Conservation (phyloP, 2,888 invertebrate genomes). For the Limnephilus rhombicus region DNA sequence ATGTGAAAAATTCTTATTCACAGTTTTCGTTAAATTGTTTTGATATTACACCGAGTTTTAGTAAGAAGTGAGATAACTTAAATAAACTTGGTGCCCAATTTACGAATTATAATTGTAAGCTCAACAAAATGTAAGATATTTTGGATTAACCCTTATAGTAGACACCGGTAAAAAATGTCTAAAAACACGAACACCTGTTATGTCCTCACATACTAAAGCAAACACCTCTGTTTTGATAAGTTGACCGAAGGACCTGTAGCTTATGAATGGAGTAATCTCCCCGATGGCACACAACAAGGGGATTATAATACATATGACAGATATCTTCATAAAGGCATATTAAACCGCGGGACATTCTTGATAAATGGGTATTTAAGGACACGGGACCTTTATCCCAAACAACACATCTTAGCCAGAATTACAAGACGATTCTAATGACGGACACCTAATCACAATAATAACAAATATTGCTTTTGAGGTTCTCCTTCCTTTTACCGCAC, state of each 20-base stretch:
- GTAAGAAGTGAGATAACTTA: not conserved
- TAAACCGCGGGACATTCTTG: constrained; percentile 47
- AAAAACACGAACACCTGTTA: constrained; percentile 7
- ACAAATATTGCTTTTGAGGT: not conserved
- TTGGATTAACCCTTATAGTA: not conserved
- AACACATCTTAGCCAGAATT: constrained; percentile 11
- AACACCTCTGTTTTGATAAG: constrained; percentile 28
- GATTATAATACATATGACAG: constrained; percentile 44
- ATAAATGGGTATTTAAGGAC: constrained; percentile 44
- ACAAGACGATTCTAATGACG: not conserved
- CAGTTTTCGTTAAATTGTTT: no score
- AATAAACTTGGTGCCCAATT: not conserved
- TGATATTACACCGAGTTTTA: not conserved
- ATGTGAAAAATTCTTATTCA: not conserved
- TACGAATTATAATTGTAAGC: not conserved
- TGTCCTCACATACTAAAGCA: not conserved
- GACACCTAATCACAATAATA: not conserved
- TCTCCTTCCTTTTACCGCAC: not conserved
- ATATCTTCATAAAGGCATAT: constrained; percentile 53
- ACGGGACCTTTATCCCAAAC: constrained; percentile 20
- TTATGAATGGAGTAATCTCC: constrained; percentile 11
- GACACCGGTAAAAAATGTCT: not conserved
- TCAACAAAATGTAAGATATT: not conserved
- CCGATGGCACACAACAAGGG: constrained; percentile 9
- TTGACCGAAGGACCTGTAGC: not conserved